A percentile compares a stretch with the other conserved stretches of the same genome.
Evolutionary conservation across 2,888 invertebrate species (phyloP).

Genomic region (Nomada fucata): DNA sequence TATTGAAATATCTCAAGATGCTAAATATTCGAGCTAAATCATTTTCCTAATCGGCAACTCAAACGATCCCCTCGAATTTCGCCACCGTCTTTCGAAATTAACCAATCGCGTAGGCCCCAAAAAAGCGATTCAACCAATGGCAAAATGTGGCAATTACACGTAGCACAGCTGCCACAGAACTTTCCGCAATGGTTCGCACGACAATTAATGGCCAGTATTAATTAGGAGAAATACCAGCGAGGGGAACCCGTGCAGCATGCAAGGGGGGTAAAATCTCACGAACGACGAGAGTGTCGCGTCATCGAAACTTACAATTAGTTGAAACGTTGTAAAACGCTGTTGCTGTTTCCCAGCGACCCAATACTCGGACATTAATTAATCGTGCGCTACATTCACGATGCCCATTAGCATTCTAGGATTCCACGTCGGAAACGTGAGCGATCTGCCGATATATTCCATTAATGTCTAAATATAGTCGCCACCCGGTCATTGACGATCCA

Average conservation of each 20-base stretch:
- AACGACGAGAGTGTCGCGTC: slow-evolving; percentile 38
- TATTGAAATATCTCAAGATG: too few species aligned
- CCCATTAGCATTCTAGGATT: slow-evolving; percentile 8
- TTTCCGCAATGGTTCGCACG: slow-evolving; percentile 70
- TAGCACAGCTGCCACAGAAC: slow-evolving; percentile 69
- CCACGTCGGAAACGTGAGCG: slow-evolving; percentile 1
- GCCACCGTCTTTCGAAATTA: background rate
- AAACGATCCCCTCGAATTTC: background rate
- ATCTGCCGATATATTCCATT: slow-evolving; percentile 30
- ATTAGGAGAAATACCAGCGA: slow-evolving; percentile 61
- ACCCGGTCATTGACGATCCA: slow-evolving; percentile 27
- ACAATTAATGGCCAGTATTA: slow-evolving; percentile 75
- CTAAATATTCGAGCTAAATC: too few species aligned
- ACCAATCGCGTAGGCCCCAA: slow-evolving; percentile 3
- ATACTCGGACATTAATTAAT: slow-evolving; percentile 40
- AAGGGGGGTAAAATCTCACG: slow-evolving; percentile 67
- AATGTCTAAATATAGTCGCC: slow-evolving; percentile 34
- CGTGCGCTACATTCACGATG: background rate
- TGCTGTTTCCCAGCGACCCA: slow-evolving; percentile 15
- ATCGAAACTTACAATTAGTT: slow-evolving; percentile 18
- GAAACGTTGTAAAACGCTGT: slow-evolving; percentile 15
- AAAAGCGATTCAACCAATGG: slow-evolving; percentile 54
- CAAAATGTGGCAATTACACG: slow-evolving; percentile 73
- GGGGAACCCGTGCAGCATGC: slow-evolving; percentile 56
- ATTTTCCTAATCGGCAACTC: background rate